Conservation (phyloP, 2,113 vertebrate species). For the Dasypus novemcinctus region DNA sequence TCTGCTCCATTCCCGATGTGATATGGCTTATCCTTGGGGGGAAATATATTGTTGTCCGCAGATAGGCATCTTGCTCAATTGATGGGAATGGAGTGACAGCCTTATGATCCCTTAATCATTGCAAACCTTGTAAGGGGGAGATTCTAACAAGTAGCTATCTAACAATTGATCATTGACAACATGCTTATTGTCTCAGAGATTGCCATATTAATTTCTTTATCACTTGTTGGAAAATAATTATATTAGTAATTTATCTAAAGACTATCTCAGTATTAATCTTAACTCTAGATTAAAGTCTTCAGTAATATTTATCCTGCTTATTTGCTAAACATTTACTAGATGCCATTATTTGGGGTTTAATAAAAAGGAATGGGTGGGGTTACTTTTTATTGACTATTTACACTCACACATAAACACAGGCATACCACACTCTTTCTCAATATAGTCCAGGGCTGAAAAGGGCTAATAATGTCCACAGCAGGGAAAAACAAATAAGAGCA, state of each 20-base stretch:
- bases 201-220: neutral
- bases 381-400: neutral
- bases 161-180: constrained; percentile 9
- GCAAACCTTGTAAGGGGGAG: no score
- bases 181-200: constrained; percentile 18
- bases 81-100: no score
- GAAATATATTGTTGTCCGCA: no score
- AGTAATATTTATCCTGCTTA: neutral
- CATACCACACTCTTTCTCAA: neutral
- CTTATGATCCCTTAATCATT: no score
- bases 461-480: neutral
- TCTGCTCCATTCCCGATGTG: no score
- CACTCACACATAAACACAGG: neutral
- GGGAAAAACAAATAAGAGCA: constrained; percentile 33
- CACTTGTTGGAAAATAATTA: neutral
- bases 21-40: no score
- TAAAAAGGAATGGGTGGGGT: neutral
- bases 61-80: no score
- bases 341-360: neutral
- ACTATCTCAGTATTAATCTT: neutral
- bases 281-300: constrained; percentile 18
- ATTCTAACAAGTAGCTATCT: neutral
- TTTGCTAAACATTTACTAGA: constrained; percentile 12
- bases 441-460: neutral
- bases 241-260: constrained; percentile 21